Percentiles rank a stretch among this genome's conserved stretches.
phyloP scores from a whole-genome alignment of 2,113 vertebrate species.

The Dissostichus mawsoni region DNA sequence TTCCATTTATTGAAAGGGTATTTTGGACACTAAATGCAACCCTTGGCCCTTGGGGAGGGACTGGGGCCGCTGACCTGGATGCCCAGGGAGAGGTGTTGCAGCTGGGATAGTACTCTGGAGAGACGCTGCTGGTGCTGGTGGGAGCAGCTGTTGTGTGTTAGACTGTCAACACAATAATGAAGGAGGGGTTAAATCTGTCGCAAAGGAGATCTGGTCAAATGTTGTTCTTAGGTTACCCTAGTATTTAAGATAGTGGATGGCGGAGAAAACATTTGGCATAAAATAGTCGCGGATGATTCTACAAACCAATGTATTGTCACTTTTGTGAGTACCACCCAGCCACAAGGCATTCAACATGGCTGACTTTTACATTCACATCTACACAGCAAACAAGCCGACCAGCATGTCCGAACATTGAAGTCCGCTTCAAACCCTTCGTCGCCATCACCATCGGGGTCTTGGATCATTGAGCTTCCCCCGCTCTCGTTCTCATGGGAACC shows the following conservation, averaged over 20 bases:
- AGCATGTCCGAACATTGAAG: conserved; percentile 29
- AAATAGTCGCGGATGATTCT: not conserved
- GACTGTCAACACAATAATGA: conserved; percentile 78
- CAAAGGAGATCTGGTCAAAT: conserved; percentile 38
- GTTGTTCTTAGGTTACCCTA: conserved; percentile 52
- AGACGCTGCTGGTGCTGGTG: conserved; percentile 57
- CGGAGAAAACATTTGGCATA: not conserved
- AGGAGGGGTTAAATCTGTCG: conserved; percentile 53
- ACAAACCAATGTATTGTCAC: not conserved
- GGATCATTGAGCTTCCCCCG: conserved; percentile 47
- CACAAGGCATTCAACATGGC: not conserved
- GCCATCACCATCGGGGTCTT: conserved; percentile 45
- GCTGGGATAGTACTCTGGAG: conserved; percentile 80
- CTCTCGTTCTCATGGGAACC: conserved; percentile 88
- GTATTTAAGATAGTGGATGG: conserved; percentile 12
- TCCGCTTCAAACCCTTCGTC: conserved; percentile 55
- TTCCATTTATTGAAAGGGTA: conserved; percentile 85
- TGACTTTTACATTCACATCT: not conserved
- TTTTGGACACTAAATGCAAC: conserved; percentile 85
- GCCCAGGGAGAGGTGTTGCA: conserved; percentile 89
- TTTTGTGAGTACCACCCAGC: not conserved
- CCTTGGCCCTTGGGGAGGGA: conserved; percentile 81
- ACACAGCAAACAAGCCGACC: not conserved
- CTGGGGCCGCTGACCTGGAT: conserved; percentile 89
- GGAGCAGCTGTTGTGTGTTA: conserved; percentile 87